phyloP scores from a whole-genome alignment of 2,888 invertebrate genomes.

The Lottia gigantea region DNA sequence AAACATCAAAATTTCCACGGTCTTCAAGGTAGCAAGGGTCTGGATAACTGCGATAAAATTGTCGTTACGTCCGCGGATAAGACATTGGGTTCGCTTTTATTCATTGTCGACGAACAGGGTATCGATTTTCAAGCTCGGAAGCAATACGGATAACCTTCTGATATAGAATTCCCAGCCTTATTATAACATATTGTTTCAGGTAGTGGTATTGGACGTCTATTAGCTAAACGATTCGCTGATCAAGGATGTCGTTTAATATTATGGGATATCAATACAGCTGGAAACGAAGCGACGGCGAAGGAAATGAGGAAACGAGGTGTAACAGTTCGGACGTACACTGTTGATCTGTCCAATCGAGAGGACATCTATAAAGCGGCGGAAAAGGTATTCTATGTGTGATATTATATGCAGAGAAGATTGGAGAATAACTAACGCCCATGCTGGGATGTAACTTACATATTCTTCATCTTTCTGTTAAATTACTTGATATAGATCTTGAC shows the following conservation, averaged over 20 bases:
- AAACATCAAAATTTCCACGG: too few species aligned
- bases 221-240: slow-evolving; percentile 60
- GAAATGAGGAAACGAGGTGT: slow-evolving; percentile 43
- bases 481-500: too few species aligned
- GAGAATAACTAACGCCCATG: too few species aligned
- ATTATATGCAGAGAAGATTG: too few species aligned
- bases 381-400: slow-evolving; percentile 53
- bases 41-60: too few species aligned
- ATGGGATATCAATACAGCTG: slow-evolving; percentile 62
- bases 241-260: slow-evolving; percentile 59
- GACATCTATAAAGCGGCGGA: slow-evolving; percentile 55
- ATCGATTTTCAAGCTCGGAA: background rate
- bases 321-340: slow-evolving; percentile 46
- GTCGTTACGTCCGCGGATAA: too few species aligned
- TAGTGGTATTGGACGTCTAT: slow-evolving; percentile 63
- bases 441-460: too few species aligned
- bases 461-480: too few species aligned
- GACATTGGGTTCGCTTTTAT: too few species aligned
- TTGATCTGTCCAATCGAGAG: slow-evolving; percentile 60
- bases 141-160: background rate
- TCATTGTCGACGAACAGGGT: background rate
- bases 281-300: slow-evolving; percentile 57
- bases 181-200: slow-evolving; percentile 58
- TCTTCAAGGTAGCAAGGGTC: too few species aligned
- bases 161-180: too few species aligned